phyloP scores from a whole-genome alignment of 2,888 invertebrate species.

The Eubasilissa splendida region DNA sequence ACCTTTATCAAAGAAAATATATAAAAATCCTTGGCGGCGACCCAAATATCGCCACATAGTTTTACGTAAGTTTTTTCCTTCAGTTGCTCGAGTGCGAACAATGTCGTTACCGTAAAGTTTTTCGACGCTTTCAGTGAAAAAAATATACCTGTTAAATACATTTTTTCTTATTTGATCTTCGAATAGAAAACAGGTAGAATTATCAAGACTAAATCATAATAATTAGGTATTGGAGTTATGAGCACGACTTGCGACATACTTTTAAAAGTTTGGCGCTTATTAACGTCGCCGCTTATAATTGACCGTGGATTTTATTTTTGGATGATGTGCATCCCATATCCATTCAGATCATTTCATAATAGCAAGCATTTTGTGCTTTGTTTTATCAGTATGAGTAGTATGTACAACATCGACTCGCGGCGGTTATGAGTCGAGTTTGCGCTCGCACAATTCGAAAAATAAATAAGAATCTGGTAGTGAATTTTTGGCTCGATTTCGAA shows the following conservation, averaged over 20 bases:
- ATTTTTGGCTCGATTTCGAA: not conserved
- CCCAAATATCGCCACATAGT: conserved; percentile 45
- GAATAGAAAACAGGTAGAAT: too few species aligned
- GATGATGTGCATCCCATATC: conserved; percentile 37
- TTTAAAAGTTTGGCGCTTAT: conserved; percentile 36
- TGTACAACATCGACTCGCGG: not conserved
- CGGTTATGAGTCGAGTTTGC: too few species aligned
- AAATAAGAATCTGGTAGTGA: too few species aligned
- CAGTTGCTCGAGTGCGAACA: conserved; percentile 40
- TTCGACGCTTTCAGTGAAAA: not conserved
- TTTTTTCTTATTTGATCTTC: not conserved
- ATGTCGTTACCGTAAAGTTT: conserved; percentile 51
- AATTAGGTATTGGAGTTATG: not conserved
- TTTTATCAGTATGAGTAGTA: not conserved
- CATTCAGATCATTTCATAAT: conserved; percentile 9
- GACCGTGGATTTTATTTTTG: conserved; percentile 54
- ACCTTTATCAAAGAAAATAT: conserved; percentile 48
- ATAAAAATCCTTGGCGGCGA: conserved; percentile 40
- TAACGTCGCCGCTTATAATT: conserved; percentile 25
- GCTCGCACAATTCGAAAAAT: too few species aligned
- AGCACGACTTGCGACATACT: conserved; percentile 22
- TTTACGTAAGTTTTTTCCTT: conserved; percentile 45
- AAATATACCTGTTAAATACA: not conserved
- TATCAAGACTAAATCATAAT: not conserved
- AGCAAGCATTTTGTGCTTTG: not conserved